A percentile compares a stretch with the other conserved stretches of the same genome.
These are phyloP conservation scores for Bungarus multicinctus DNA, from an alignment of 2,113 vertebrate genomes.

Conservation along the genomic window DNA sequence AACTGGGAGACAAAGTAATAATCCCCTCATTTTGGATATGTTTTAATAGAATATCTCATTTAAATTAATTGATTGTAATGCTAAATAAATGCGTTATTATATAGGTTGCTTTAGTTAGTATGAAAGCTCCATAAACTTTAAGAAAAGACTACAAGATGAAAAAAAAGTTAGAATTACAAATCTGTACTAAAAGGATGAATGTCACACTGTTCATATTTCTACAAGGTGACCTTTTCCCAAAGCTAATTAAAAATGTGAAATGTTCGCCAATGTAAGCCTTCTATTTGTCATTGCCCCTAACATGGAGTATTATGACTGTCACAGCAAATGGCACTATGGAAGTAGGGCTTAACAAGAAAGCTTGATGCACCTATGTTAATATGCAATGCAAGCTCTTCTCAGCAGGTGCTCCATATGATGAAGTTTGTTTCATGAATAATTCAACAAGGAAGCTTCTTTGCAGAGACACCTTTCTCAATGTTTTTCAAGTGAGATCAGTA, in stretches of 20 bases:
- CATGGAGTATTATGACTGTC: conserved; percentile 48
- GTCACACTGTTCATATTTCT: conserved; percentile 25
- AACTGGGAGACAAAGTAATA: background rate
- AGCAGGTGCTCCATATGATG: conserved; percentile 62
- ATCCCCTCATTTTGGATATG: background rate
- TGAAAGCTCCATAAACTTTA: background rate
- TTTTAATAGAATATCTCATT: background rate
- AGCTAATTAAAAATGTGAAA: conserved; percentile 57
- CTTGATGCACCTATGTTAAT: conserved; percentile 52
- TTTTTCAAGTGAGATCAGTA: conserved; percentile 64
- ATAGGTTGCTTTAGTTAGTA: background rate
- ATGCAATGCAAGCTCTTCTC: conserved; percentile 54
- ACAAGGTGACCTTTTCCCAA: conserved; percentile 47
- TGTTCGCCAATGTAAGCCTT: conserved; percentile 44
- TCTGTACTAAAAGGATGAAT: conserved; percentile 19
- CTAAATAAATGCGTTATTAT: background rate
- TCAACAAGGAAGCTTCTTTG: conserved; percentile 57
- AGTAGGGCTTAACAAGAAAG: conserved; percentile 59
- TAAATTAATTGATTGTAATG: background rate
- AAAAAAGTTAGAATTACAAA: background rate
- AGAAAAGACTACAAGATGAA: background rate
- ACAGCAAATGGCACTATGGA: conserved; percentile 53
- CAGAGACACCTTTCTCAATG: conserved; percentile 64
- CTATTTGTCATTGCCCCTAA: conserved; percentile 50
- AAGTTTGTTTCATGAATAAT: conserved; percentile 66